Evolutionary conservation across 1,140 invertebrate genomes (phyloP), one percentile per base, ranked within the genome.

Genomic region (Plectrocnemia conspersa): DNA sequence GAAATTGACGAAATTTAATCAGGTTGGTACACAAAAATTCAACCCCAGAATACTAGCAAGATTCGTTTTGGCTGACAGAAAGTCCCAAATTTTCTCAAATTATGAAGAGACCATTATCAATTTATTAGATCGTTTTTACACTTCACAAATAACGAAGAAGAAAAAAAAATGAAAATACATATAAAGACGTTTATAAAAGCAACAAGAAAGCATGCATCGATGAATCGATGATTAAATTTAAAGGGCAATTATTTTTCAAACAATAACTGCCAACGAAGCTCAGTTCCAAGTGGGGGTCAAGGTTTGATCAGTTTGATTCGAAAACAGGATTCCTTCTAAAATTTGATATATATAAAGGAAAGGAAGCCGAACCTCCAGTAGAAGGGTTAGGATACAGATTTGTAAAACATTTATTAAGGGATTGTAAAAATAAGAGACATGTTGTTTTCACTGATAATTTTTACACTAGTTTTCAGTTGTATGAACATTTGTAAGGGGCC

Each of bases 401-500:
- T 18, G 40, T 42, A 16, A 42, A 21, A 6, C 4, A 7, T 7
- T 42, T 42, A 16, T 42, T 42, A 21, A 22, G 10, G 6, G 19
- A 42, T 42, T 42, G 6, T 16, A 22, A 42, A 42, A 42, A 42
- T 42, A 42, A 21, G 40, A 9, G 40, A 22, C 40, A 42, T 21
- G 40, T 42, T 21, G 40, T 42, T 42, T 42, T 18, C 21, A 42
- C 40, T 21, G 40, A 42, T 16, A 42, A 42, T 42, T 42, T 38
- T 15, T 38, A 38, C 15, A 38, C 61, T 64, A 68, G 67, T 69
- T 68, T 67, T 11, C 59, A 62, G 64, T 64, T 64, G 63, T 67
- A 61, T 65, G 61, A 66, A 68, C 65, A 67, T 65, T 66, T 66
- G 64, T 64, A 64, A 65, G 61, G n/a, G n/a, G n/a, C n/a, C n/a